Evolutionary conservation across 2,797 vertebrate genomes (phyloP).

Genomic region (Phoeniculus purpureus): DNA sequence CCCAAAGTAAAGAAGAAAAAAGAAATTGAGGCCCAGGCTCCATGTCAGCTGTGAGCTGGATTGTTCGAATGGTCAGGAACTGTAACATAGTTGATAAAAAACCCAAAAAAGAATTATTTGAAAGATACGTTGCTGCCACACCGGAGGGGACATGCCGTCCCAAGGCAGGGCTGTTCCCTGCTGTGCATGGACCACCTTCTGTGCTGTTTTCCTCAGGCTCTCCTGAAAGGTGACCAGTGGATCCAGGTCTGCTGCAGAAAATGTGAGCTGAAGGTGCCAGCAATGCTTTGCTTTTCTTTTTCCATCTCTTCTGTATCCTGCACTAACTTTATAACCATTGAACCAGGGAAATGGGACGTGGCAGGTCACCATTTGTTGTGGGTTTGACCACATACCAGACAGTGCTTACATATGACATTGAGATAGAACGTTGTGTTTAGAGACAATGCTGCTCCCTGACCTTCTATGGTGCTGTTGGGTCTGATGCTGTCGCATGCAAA

Average conservation of each 20-base stretch:
- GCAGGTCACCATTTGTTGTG: slow-evolving; percentile 2
- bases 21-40: neutral
- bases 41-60: neutral
- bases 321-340: neutral
- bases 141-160: neutral
- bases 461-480: neutral
- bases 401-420: neutral
- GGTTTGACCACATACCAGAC: neutral
- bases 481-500: neutral
- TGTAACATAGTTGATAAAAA: neutral
- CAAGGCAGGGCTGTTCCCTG: neutral
- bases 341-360: neutral
- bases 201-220: neutral
- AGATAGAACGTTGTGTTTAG: neutral
- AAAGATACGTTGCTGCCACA: neutral
- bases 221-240: neutral
- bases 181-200: neutral
- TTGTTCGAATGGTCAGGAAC: slow-evolving; percentile 4
- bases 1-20: slow-evolving; percentile 8
- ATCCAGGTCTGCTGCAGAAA: neutral
- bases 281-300: neutral
- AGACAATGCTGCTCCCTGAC: neutral
- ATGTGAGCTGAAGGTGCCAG: neutral
- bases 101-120: neutral
- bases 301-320: neutral